Evolutionary conservation across 2,888 invertebrate species (phyloP).

Genomic region (Sipunculus nudus): DNA sequence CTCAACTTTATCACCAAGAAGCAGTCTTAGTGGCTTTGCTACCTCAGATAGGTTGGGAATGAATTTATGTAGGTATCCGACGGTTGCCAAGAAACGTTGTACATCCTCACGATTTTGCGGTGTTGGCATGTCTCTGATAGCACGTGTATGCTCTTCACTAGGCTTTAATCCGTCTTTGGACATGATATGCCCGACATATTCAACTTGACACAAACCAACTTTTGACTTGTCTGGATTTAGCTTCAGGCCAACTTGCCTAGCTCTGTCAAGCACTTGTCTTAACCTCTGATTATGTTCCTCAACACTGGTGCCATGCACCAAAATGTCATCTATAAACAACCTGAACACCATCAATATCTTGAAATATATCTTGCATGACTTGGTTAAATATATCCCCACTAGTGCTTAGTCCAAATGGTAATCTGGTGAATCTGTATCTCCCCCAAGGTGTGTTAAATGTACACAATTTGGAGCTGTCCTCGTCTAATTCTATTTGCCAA

Average conservation of each 20-base stretch:
- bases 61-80: constrained; percentile 63
- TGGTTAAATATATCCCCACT: constrained; percentile 6
- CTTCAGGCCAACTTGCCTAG: constrained; percentile 4
- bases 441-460: constrained; percentile 7
- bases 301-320: not conserved
- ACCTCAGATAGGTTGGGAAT: constrained; percentile 55
- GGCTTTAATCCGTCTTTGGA: constrained; percentile 37
- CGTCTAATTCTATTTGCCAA: not conserved
- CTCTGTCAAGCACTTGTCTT: constrained; percentile 3
- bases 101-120: constrained; percentile 48
- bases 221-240: constrained; percentile 11
- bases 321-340: constrained; percentile 9
- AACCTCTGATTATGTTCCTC: constrained; percentile 5
- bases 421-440: not conserved
- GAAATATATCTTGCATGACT: not conserved
- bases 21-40: constrained; percentile 1
- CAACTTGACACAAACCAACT: not conserved
- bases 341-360: constrained; percentile 5
- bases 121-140: constrained; percentile 40
- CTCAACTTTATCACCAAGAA: not conserved
- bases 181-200: constrained; percentile 1
- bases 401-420: constrained; percentile 9
- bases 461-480: not conserved
- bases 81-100: constrained; percentile 34
- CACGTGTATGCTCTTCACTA: constrained; percentile 39